Percentiles rank a stretch among this genome's conserved stretches.
Evolutionary conservation across 2,888 invertebrate genomes (phyloP).

Genomic region (Xestobium rufovillosum): DNA sequence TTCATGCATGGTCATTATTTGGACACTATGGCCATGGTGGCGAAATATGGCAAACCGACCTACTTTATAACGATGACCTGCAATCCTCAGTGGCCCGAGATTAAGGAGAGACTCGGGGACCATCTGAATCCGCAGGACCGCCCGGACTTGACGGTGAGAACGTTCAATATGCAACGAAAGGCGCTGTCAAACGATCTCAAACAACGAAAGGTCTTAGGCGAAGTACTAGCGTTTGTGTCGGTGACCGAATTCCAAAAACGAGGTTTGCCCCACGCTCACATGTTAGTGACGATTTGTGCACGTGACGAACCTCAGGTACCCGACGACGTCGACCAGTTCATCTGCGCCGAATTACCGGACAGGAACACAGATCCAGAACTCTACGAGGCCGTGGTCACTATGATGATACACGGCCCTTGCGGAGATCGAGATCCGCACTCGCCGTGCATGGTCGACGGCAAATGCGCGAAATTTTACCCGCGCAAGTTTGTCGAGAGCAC

Average conservation of each 20-base stretch:
- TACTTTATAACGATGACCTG: no score
- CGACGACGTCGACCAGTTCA: conserved; percentile 14
- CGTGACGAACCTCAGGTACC: conserved; percentile 11
- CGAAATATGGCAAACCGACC: no score
- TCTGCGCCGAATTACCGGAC: conserved; percentile 22
- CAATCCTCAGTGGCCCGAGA: no score
- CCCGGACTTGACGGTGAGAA: no score
- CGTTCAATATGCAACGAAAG: conserved; percentile 20
- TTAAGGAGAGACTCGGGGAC: no score
- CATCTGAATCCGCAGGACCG: no score
- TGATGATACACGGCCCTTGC: no score
- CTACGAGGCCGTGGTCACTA: conserved; percentile 18
- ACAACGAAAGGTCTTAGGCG: conserved; percentile 12
- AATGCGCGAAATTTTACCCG: conserved; percentile 30
- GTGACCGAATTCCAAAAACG: conserved; percentile 21
- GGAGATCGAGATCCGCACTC: conserved; percentile 15
- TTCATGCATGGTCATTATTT: no score
- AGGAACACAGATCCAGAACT: conserved; percentile 12
- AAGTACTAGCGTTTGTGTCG: conserved; percentile 11
- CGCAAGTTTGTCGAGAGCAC: conserved; percentile 26
- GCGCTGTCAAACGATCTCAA: conserved; percentile 12
- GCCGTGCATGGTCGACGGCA: conserved; percentile 21
- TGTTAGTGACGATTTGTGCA: no score
- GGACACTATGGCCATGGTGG: no score
- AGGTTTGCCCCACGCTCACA: no score